Evolutionary conservation across 2,797 vertebrate genomes (phyloP).

Genomic region (Rhinoraja longicauda): DNA sequence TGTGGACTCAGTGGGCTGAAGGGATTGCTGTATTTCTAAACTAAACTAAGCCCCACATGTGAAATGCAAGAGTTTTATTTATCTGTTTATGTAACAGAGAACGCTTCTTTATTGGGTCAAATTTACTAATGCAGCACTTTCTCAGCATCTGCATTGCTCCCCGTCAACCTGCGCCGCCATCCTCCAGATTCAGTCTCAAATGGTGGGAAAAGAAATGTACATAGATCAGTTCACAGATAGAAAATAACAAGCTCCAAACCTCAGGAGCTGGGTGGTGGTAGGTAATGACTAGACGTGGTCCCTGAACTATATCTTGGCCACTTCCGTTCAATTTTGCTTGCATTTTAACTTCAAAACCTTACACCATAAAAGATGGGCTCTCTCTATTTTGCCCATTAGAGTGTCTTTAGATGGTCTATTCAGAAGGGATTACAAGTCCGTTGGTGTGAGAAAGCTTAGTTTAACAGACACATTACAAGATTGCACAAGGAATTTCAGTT

Average conservation of each 20-base stretch:
- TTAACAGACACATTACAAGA: not conserved
- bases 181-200: not conserved
- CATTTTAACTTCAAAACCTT: not conserved
- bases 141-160: not conserved
- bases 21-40: too few relatives aligned
- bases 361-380: not conserved
- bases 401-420: not conserved
- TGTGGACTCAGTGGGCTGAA: too few relatives aligned
- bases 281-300: not conserved
- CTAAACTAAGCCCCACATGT: too few relatives aligned
- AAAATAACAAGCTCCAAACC: not conserved
- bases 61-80: not conserved
- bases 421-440: not conserved
- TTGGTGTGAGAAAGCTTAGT: not conserved
- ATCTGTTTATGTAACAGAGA: not conserved
- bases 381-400: not conserved
- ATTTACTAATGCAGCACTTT: not conserved
- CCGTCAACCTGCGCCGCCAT: too few relatives aligned
- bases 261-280: not conserved
- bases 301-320: not conserved
- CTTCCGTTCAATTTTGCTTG: not conserved
- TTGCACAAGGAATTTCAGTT: not conserved
- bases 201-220: not conserved
- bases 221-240: not conserved
- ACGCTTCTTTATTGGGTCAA: not conserved